phyloP scores from a whole-genome alignment of 2,113 vertebrate species.

The Bungarus multicinctus region DNA sequence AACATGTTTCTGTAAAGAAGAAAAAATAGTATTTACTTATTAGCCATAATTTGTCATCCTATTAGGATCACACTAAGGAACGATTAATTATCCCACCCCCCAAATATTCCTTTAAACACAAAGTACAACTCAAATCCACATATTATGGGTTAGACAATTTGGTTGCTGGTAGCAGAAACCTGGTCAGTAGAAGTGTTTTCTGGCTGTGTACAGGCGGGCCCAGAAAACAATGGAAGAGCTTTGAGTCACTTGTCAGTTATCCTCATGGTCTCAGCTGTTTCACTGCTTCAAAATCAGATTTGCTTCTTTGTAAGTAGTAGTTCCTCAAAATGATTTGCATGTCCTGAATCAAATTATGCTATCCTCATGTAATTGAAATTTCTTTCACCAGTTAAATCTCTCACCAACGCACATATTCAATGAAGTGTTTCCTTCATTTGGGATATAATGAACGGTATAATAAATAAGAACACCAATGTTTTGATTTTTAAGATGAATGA shows the following conservation, averaged over 20 bases:
- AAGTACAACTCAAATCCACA: not conserved
- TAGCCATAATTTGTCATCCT: not conserved
- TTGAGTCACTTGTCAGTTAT: not conserved
- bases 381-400: not conserved
- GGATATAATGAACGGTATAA: not conserved
- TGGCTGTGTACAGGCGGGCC: not conserved
- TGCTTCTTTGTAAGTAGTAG: not conserved
- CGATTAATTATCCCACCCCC: conserved; percentile 12
- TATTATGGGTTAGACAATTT: not conserved
- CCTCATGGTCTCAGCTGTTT: not conserved
- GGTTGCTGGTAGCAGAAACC: not conserved
- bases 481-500: not conserved
- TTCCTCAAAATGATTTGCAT: not conserved
- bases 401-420: not conserved
- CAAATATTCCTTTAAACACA: not conserved
- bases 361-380: not conserved
- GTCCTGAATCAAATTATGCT: not conserved
- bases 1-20: conserved; percentile 92
- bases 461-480: not conserved
- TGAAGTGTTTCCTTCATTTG: not conserved
- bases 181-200: not conserved
- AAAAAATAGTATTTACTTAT: conserved; percentile 36
- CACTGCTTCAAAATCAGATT: not conserved
- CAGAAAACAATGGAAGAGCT: not conserved
- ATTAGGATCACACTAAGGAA: not conserved